Conservation (phyloP, 2,797 vertebrate species). For the Meriones psammophilus region DNA sequence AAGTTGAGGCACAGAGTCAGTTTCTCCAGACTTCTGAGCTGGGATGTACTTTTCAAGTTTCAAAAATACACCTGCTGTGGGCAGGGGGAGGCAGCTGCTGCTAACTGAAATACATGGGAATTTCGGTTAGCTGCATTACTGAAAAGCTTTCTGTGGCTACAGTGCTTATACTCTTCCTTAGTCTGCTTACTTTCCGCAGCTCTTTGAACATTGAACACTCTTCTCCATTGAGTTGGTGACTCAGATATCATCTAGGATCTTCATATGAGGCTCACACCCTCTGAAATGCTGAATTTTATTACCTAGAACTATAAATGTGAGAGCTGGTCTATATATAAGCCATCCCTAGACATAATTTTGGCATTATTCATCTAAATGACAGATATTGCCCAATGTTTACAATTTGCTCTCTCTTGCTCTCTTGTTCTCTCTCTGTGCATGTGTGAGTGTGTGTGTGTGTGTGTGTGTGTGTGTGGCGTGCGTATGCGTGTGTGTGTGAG, state of each 20-base stretch:
- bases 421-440: background rate
- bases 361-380: background rate
- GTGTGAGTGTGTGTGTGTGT: background rate
- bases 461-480: background rate
- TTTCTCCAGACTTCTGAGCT: conserved; percentile 17
- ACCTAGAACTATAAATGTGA: background rate
- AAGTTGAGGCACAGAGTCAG: background rate
- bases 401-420: background rate
- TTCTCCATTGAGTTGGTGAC: conserved; percentile 46
- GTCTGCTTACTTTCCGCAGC: conserved; percentile 10
- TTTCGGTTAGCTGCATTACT: conserved; percentile 34
- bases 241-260: conserved; percentile 23
- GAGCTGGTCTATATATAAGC: background rate
- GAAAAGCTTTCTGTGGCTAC: conserved; percentile 16
- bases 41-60: background rate
- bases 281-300: conserved; percentile 40
- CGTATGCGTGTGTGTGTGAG: background rate
- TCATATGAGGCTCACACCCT: background rate
- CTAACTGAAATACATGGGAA: background rate
- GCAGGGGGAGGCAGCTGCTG: no score
- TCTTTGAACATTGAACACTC: background rate
- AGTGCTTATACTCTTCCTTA: background rate
- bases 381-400: background rate
- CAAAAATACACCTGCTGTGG: background rate
- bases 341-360: background rate